A percentile compares a stretch with the other conserved stretches of the same genome.
Evolutionary conservation across 2,888 invertebrate genomes (phyloP).

Genomic region (Mylabris sibirica): DNA sequence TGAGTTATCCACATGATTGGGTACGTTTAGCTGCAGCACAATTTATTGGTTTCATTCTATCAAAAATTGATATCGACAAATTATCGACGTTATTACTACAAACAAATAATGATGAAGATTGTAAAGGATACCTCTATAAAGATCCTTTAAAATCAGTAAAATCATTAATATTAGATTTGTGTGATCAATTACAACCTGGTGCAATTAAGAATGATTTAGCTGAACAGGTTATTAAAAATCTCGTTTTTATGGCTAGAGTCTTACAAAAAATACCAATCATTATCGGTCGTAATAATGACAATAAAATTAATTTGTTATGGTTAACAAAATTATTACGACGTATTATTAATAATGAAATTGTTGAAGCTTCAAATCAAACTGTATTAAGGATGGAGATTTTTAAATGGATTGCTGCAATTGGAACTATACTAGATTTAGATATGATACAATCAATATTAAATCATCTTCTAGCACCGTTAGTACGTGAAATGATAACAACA

Average conservation of each 20-base stretch:
- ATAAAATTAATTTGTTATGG: conserved; percentile 74
- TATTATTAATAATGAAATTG: conserved; percentile 81
- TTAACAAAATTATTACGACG: conserved; percentile 76
- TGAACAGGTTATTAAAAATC: conserved; percentile 76
- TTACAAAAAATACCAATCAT: conserved; percentile 64
- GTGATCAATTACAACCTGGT: conserved; percentile 73
- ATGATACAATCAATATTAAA: conserved; percentile 68
- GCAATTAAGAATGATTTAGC: conserved; percentile 75
- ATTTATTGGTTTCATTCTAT: conserved; percentile 76
- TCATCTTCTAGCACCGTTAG: conserved; percentile 76
- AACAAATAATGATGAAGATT: conserved; percentile 46
- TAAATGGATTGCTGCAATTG: conserved; percentile 81
- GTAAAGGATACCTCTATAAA: conserved; percentile 63
- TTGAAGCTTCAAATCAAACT: conserved; percentile 71
- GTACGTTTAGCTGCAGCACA: conserved; percentile 81
- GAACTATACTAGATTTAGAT: conserved; percentile 69
- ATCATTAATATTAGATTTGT: conserved; percentile 76
- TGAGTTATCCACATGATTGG: conserved; percentile 88
- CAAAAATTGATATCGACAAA: conserved; percentile 68
- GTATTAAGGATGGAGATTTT: conserved; percentile 80
- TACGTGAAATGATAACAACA: conserved; percentile 78
- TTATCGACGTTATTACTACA: conserved; percentile 64
- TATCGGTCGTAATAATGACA: conserved; percentile 54
- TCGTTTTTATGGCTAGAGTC: conserved; percentile 75
- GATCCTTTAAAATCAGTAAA: conserved; percentile 70